Evolutionary conservation across 2,113 vertebrate genomes (phyloP), one percentile per base, ranked within the genome.

Genomic region (Baryphthengus martii): DNA sequence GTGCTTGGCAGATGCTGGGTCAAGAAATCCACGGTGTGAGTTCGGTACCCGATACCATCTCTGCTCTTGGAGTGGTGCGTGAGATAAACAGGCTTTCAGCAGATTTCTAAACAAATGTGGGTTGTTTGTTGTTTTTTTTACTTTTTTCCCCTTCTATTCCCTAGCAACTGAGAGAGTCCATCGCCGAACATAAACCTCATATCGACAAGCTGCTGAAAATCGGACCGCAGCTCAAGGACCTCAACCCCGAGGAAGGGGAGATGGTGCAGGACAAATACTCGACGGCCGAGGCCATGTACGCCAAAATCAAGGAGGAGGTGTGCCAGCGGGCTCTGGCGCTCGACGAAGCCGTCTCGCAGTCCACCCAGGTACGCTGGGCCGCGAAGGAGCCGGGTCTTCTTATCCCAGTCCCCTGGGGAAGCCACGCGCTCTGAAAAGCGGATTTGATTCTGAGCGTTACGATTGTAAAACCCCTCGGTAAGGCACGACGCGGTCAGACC

Each of bases 151-250:
- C 40, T 35, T 71, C 89, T 20, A 79, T 96, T 76, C 78, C 93
- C 42, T 97, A 99, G 99, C 98, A 99, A 97, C 96, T 99, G 94
- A 97, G 99, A 66, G 99, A 99, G 95, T 99, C 99, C 9, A 99
- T 99, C 28, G 98, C 99, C 0, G 99, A 99, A 33, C 99, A 99
- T 95, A 99, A 99, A 68, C 99, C 99, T 52, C 99, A 99, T 91
- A 99, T 99, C 45, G 99, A 99, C 98, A 99, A 99, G 94, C 98
- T 99, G 88, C 97, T 99, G 95, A 99, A 99, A 97, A 99, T 99
- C 17, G 99, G 99, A 10, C 99, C 99, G 1, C 99, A 99, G 94
- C 97, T 99, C 95, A 99, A 98, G 25, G 98, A 99, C 80, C 98
- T 99, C 90, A 99, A 99, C 93, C 93, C 98, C 0, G 98, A 99